Percentiles rank a stretch among this genome's conserved stretches.
Evolutionary conservation across 2,888 invertebrate species (phyloP).

Genomic region (Diarsia brunnea): DNA sequence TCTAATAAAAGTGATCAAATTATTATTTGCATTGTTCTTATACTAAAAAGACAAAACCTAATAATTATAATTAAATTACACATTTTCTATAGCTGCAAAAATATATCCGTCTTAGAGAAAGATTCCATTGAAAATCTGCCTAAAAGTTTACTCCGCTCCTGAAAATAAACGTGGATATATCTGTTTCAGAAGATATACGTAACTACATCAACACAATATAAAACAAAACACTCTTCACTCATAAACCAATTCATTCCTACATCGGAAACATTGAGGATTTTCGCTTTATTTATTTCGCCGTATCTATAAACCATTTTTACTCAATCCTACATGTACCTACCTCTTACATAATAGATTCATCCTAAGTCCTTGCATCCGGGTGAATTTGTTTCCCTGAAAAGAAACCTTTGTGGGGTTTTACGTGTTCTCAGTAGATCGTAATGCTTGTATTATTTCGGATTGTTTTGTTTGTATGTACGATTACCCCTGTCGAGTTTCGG

Average conservation of each 20-base stretch:
- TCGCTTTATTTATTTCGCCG: constrained; percentile 47
- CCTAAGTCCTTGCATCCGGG: constrained; percentile 74
- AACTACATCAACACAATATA: background rate
- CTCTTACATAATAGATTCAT: constrained; percentile 79
- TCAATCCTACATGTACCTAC: constrained; percentile 74
- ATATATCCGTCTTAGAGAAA: background rate
- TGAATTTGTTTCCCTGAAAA: constrained; percentile 73
- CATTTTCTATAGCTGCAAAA: background rate
- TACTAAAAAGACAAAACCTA: background rate
- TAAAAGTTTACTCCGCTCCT: background rate
- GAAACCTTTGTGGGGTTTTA: constrained; percentile 61
- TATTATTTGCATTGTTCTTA: background rate
- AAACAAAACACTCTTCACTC: constrained; percentile 29
- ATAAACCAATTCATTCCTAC: constrained; percentile 43
- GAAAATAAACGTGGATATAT: background rate
- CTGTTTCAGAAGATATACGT: background rate
- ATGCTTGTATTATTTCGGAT: constrained; percentile 69
- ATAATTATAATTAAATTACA: background rate
- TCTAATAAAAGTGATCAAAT: background rate
- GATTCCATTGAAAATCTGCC: background rate
- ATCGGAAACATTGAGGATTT: constrained; percentile 31
- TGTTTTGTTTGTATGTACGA: constrained; percentile 68
- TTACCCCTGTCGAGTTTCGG: constrained; percentile 33
- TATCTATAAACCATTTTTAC: constrained; percentile 67
- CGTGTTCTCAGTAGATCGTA: constrained; percentile 64